Conservation (phyloP, 2,113 vertebrate genomes). For the Catagonus wagneri region DNA sequence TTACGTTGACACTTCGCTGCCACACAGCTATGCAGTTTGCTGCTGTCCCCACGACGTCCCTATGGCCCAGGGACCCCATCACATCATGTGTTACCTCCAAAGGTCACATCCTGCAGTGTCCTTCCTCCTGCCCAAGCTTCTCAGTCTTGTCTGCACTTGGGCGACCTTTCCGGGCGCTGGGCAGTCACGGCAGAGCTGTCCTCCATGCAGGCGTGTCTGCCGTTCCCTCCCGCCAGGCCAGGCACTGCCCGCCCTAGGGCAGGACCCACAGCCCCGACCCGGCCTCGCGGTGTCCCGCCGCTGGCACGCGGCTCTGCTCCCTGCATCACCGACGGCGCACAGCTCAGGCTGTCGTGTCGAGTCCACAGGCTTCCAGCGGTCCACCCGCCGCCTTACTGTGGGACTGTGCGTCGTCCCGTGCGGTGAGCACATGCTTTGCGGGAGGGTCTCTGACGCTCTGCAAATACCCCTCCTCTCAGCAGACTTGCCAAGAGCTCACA, state of each 20-base stretch:
- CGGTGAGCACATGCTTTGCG: background rate
- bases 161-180: background rate
- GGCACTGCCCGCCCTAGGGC: accelerated
- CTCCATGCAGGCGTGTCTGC: accelerated
- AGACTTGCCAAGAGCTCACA: background rate
- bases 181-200: accelerated
- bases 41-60: background rate
- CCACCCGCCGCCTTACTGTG: accelerated
- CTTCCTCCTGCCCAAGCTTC: too few relatives aligned
- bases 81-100: background rate
- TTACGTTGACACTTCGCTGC: accelerated
- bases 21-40: background rate
- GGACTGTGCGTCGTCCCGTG: accelerated
- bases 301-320: accelerated
- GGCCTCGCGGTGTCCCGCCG: accelerated
- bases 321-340: accelerated
- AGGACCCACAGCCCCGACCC: too few relatives aligned
- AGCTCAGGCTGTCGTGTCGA: accelerated
- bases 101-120: background rate
- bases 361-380: background rate
- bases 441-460: background rate
- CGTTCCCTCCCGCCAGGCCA: background rate
- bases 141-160: too few relatives aligned
- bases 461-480: background rate
- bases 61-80: background rate